These are phyloP conservation scores for Sturmia bella DNA, from an alignment of 2,888 invertebrate genomes.

Conservation along the genomic window DNA sequence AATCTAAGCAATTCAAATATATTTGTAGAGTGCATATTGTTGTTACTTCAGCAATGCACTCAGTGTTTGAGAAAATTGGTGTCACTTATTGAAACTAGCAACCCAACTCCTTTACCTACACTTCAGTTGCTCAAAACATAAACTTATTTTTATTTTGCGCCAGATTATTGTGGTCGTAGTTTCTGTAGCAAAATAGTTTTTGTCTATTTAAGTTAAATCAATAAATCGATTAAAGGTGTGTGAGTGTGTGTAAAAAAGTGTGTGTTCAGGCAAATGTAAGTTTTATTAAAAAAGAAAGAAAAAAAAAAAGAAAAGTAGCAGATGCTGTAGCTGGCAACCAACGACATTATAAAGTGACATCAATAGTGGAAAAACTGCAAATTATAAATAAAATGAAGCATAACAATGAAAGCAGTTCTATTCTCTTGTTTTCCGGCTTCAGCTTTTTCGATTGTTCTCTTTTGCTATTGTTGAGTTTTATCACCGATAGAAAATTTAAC, in stretches of 20 bases:
- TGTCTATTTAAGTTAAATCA: conserved; percentile 49
- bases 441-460: neutral
- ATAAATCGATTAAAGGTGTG: conserved; percentile 65
- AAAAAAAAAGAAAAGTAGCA: conserved; percentile 32
- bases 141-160: too few species aligned
- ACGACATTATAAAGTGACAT: conserved; percentile 11
- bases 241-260: conserved; percentile 6
- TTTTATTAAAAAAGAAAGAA: conserved; percentile 33
- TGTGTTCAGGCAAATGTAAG: conserved; percentile 2
- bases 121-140: too few species aligned
- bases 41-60: too few species aligned
- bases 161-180: conserved; percentile 4
- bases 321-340: conserved; percentile 20
- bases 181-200: conserved; percentile 23
- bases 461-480: conserved; percentile 10
- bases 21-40: too few species aligned
- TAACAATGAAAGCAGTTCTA: neutral
- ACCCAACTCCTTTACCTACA: too few species aligned
- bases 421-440: conserved; percentile 6
- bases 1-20: too few species aligned
- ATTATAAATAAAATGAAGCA: conserved; percentile 29
- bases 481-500: conserved; percentile 10
- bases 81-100: too few species aligned
- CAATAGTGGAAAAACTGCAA: conserved; percentile 40
- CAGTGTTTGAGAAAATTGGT: too few species aligned